Conservation (phyloP, 1,140 invertebrate species). For the Drosophila subobscura region DNA sequence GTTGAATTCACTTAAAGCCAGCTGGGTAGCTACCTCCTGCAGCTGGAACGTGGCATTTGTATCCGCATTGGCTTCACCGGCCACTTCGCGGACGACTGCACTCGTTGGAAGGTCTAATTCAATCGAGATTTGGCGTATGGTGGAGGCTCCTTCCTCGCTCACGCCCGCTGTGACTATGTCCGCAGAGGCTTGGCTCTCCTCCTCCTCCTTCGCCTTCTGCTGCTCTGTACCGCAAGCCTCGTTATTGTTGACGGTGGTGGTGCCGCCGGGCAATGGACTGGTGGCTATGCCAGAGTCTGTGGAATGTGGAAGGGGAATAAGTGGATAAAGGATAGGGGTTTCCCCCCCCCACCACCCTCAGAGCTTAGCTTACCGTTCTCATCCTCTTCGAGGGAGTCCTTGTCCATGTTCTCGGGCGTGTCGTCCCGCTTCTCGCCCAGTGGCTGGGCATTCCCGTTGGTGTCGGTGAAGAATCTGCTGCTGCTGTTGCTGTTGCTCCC, state of each 20-base stretch:
- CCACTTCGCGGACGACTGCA: constrained; percentile 1
- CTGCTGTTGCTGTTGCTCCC: constrained; percentile 29
- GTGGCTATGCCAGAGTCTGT: constrained; percentile 81
- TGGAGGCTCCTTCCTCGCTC: constrained; percentile 69
- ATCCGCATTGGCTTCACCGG: neutral
- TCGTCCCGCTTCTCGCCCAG: constrained; percentile 84
- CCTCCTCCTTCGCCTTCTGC: neutral
- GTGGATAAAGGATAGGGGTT: neutral
- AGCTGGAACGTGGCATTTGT: neutral
- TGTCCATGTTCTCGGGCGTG: constrained; percentile 85
- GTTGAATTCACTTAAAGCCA: constrained; percentile 4
- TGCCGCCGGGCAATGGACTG: constrained; percentile 65
- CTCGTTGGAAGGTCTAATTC: constrained; percentile 11
- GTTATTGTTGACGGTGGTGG: constrained; percentile 8
- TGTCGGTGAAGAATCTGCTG: constrained; percentile 66
- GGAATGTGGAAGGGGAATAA: neutral
- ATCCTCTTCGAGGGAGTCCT: constrained; percentile 84
- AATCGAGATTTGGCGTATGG: constrained; percentile 64
- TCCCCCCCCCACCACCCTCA: neutral
- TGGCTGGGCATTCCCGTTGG: constrained; percentile 77
- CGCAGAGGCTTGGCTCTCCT: constrained; percentile 20
- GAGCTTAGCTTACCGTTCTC: constrained; percentile 69
- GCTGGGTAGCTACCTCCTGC: constrained; percentile 4
- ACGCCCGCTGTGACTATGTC: constrained; percentile 63
- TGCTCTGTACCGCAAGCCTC: neutral